Evolutionary conservation across 2,797 vertebrate species (phyloP).

Genomic region (Atherinosoma microstoma): DNA sequence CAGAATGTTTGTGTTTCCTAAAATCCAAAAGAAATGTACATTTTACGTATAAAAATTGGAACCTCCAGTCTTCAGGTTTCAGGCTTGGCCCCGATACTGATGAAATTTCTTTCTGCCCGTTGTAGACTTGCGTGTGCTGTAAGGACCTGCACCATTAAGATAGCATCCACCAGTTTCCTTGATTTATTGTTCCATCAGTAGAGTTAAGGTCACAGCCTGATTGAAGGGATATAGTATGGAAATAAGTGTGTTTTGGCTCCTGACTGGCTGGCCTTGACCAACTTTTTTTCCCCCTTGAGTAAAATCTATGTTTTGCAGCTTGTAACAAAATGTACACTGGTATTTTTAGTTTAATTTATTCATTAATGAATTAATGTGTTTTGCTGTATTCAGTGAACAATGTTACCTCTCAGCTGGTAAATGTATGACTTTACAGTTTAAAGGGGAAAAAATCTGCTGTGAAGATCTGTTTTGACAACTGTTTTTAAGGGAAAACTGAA

Average conservation of each 20-base stretch:
- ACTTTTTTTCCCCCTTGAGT: slow-evolving; percentile 36
- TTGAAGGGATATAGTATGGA: slow-evolving; percentile 61
- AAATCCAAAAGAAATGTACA: not conserved
- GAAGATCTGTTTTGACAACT: not conserved
- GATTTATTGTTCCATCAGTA: slow-evolving; percentile 74
- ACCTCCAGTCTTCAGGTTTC: slow-evolving; percentile 10
- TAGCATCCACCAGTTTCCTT: slow-evolving; percentile 59
- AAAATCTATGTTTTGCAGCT: slow-evolving; percentile 48
- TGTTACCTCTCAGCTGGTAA: slow-evolving; percentile 8
- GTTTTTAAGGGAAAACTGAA: slow-evolving; percentile 10
- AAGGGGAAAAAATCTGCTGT: not conserved
- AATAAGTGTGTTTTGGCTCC: slow-evolving; percentile 47
- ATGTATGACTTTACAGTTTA: slow-evolving; percentile 7
- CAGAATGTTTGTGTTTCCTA: not conserved
- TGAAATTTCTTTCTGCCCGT: slow-evolving; percentile 25
- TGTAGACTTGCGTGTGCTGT: slow-evolving; percentile 42
- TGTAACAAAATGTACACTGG: slow-evolving; percentile 20
- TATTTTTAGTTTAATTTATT: not conserved
- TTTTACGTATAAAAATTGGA: slow-evolving; percentile 1
- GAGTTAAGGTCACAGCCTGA: slow-evolving; percentile 69
- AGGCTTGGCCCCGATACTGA: slow-evolving; percentile 31
- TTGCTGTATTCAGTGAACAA: slow-evolving; percentile 11
- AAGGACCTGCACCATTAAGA: slow-evolving; percentile 63
- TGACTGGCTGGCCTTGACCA: slow-evolving; percentile 58
- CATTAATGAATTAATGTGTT: not conserved